A percentile compares a stretch with the other conserved stretches of the same genome.
Evolutionary conservation across 2,888 invertebrate species (phyloP).

Genomic region (Eudemis profundana): DNA sequence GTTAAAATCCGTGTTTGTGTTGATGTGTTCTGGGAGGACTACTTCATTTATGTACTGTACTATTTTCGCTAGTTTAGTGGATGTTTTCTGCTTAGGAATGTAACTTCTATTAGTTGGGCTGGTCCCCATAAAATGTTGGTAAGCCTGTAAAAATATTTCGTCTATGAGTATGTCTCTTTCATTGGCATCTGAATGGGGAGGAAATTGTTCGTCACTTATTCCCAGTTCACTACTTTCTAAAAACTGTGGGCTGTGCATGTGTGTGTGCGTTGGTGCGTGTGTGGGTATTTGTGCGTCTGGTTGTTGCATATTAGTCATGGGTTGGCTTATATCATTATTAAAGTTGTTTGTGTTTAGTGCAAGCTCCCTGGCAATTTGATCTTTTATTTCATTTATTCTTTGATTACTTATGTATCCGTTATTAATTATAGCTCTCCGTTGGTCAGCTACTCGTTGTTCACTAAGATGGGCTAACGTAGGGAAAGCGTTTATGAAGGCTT

Average conservation of each 20-base stretch:
- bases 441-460: constrained; percentile 46
- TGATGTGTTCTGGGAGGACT: constrained; percentile 31
- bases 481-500: constrained; percentile 27
- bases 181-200: neutral
- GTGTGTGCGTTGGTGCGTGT: too few species aligned
- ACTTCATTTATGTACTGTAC: constrained; percentile 35
- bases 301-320: constrained; percentile 4
- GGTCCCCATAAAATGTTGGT: constrained; percentile 9
- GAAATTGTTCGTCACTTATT: neutral
- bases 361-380: constrained; percentile 13
- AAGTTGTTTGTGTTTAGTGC: neutral
- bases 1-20: constrained; percentile 20
- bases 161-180: constrained; percentile 28
- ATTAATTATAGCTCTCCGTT: constrained; percentile 42
- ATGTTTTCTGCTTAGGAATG: constrained; percentile 44
- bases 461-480: constrained; percentile 41
- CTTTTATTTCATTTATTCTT: constrained; percentile 22
- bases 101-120: constrained; percentile 26
- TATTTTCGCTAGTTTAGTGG: constrained; percentile 36
- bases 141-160: constrained; percentile 15
- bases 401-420: constrained; percentile 38
- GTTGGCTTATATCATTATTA: neutral
- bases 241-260: neutral
- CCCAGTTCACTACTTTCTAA: neutral
- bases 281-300: too few species aligned